phyloP scores from a whole-genome alignment of 2,797 vertebrate genomes.

The Catharus ustulatus region DNA sequence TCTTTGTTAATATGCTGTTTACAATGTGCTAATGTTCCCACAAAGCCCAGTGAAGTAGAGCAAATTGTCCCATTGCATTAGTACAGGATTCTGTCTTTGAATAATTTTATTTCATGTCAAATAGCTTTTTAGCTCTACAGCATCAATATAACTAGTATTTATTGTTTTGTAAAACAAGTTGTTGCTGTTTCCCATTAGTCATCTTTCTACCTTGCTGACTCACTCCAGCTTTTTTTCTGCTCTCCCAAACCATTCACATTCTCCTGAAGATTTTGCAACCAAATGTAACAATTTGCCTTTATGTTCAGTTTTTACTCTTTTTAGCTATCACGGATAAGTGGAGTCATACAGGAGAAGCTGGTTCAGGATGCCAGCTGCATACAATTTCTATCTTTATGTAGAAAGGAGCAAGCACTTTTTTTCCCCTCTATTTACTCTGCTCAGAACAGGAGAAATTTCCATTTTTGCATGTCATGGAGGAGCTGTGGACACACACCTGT shows the following conservation, averaged over 20 bases:
- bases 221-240: constrained; percentile 12
- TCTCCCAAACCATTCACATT: constrained; percentile 10
- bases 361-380: background rate
- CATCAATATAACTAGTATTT: constrained; percentile 55
- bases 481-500: background rate
- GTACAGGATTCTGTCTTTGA: constrained; percentile 38
- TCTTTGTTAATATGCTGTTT: constrained; percentile 20
- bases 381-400: background rate
- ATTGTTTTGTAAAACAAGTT: constrained; percentile 69
- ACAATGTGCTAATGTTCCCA: background rate
- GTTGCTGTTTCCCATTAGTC: constrained; percentile 61
- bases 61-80: constrained; percentile 60
- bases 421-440: background rate
- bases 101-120: constrained; percentile 55
- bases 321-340: background rate
- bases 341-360: background rate
- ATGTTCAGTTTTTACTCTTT: background rate
- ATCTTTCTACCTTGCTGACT: constrained; percentile 59
- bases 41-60: constrained; percentile 45
- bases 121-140: constrained; percentile 45
- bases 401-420: background rate
- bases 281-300: background rate
- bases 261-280: constrained; percentile 37
- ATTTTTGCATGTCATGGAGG: background rate
- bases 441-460: background rate